Percentiles rank a stretch among this genome's conserved stretches.
phyloP scores from a whole-genome alignment of 2,888 invertebrate genomes.

The Dasysyrphus albostriatus region DNA sequence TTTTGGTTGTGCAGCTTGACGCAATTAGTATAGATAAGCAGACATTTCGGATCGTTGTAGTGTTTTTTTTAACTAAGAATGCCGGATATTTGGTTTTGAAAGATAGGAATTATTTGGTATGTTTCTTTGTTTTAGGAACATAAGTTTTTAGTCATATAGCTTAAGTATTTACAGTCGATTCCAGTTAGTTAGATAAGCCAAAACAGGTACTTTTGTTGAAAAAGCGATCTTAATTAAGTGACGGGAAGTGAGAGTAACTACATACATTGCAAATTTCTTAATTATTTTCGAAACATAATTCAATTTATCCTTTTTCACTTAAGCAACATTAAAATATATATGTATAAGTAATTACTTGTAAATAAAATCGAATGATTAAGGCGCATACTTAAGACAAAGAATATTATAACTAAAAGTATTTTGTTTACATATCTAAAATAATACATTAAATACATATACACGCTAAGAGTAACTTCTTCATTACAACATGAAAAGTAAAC shows the following conservation, averaged over 20 bases:
- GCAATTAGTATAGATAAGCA: too few species aligned
- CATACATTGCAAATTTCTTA: background rate
- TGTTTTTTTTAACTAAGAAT: too few species aligned
- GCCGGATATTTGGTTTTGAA: too few species aligned
- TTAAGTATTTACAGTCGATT: background rate
- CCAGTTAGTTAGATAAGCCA: too few species aligned
- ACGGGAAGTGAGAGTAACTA: background rate
- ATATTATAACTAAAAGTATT: slow-evolving; percentile 38
- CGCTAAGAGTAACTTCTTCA: slow-evolving; percentile 63
- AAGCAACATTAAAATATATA: slow-evolving; percentile 33
- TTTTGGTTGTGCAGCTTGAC: too few species aligned
- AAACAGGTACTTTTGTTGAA: background rate
- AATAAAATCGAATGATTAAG: slow-evolving; percentile 63
- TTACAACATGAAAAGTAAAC: slow-evolving; percentile 72
- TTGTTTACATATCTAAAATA: slow-evolving; percentile 58
- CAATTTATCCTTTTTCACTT: background rate
- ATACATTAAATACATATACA: slow-evolving; percentile 56
- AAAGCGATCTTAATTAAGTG: background rate
- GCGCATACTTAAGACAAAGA: slow-evolving; percentile 66
- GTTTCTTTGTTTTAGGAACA: too few species aligned
- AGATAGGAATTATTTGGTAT: too few species aligned
- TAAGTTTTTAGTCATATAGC: too few species aligned
- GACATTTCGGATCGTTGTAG: too few species aligned
- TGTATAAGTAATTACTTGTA: slow-evolving; percentile 22
- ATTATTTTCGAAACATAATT: background rate